Evolutionary conservation across 2,888 invertebrate species (phyloP).

Genomic region (Drosophila histrio): DNA sequence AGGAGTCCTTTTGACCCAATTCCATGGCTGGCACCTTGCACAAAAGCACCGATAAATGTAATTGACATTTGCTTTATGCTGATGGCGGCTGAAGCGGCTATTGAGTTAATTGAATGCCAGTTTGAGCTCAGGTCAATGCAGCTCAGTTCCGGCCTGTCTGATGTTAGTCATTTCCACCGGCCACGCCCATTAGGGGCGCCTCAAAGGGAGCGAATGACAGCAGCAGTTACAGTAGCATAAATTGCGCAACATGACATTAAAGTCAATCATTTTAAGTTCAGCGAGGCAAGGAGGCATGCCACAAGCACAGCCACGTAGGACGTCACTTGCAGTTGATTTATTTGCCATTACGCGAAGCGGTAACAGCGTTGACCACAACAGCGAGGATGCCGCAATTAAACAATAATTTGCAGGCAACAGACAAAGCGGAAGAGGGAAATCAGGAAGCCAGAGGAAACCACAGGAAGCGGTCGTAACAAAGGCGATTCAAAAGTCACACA

Average conservation of each 20-base stretch:
- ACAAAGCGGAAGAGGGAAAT: background rate
- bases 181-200: slow-evolving; percentile 15
- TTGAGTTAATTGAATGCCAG: slow-evolving; percentile 66
- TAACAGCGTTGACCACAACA: slow-evolving; percentile 32
- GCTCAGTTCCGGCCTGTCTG: slow-evolving; percentile 9
- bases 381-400: slow-evolving; percentile 63
- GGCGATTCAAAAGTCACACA: slow-evolving; percentile 31
- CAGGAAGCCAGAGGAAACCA: background rate
- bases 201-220: background rate
- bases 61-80: slow-evolving; percentile 55
- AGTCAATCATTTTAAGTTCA: slow-evolving; percentile 63
- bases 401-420: slow-evolving; percentile 44
- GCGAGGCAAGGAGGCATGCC: slow-evolving; percentile 1
- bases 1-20: slow-evolving; percentile 36
- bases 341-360: slow-evolving; percentile 54
- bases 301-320: slow-evolving; percentile 10
- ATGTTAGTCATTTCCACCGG: slow-evolving; percentile 28
- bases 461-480: background rate
- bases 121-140: slow-evolving; percentile 14
- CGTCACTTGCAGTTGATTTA: slow-evolving; percentile 63
- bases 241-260: slow-evolving; percentile 66
- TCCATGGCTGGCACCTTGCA: slow-evolving; percentile 26
- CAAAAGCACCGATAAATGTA: slow-evolving; percentile 44
- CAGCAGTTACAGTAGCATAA: slow-evolving; percentile 31
- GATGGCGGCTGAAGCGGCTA: slow-evolving; percentile 26